Percentiles rank a stretch among this genome's conserved stretches.
phyloP scores from a whole-genome alignment of 2,113 vertebrate genomes.

The Rhea americana region DNA sequence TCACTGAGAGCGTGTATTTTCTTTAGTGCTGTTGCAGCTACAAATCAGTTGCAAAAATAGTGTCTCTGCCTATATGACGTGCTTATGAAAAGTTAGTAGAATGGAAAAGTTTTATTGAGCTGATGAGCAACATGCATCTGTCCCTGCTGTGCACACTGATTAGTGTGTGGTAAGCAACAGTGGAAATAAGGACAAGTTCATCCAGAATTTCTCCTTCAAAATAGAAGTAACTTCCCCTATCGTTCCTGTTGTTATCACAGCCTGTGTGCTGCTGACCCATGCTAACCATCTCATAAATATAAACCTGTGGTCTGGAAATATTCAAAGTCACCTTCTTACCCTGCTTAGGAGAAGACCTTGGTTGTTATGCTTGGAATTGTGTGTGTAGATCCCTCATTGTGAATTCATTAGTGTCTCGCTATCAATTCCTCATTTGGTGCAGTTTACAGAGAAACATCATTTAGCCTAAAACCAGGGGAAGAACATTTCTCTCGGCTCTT shows the following conservation, averaged over 20 bases:
- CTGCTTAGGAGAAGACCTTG: background rate
- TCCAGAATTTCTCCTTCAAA: background rate
- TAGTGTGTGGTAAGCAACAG: background rate
- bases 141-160: background rate
- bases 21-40: background rate
- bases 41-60: background rate
- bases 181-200: background rate
- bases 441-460: background rate
- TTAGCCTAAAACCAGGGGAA: background rate
- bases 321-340: background rate
- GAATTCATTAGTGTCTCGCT: background rate
- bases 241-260: background rate
- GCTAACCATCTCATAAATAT: background rate
- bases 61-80: background rate
- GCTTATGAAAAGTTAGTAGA: background rate
- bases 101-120: background rate
- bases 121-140: background rate
- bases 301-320: constrained; percentile 1
- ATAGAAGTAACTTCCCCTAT: background rate
- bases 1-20: background rate
- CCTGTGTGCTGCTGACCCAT: background rate
- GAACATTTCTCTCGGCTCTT: background rate
- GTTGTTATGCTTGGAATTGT: background rate
- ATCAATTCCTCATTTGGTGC: background rate
- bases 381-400: background rate